Evolutionary conservation across 2,113 vertebrate species (phyloP), one percentile per base, ranked within the genome.

Genomic region (Sylvilagus bachmani): DNA sequence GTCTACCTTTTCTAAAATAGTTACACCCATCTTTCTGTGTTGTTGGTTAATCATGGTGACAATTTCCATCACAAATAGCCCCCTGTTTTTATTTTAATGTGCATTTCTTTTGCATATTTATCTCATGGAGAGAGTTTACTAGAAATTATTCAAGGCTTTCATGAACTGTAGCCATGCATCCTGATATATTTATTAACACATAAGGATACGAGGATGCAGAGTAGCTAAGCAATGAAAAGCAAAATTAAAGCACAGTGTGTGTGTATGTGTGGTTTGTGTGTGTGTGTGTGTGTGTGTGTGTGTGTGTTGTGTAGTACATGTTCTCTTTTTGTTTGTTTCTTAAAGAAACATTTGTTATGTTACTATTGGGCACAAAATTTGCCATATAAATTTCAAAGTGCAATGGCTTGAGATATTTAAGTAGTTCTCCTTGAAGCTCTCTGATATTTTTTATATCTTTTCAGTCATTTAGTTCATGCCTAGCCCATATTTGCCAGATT

Each of bases 371-470:
- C 16, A 86, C 33, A 90, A 86, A 83, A 83, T 77, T 29, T 83
- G 51, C 22, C 51, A 86, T 78, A 38, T 58, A 91, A 74, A 87
- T 91, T 62, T 94, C 55, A 62, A 80, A 93, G 67, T 93, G 36
- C 91, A 89, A 88, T 89, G 27, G 38, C 53, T 83, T 81, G 49
- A 94, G 49, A 33, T 75, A 71, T 49, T 79, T 58, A 85, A 78
- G 10, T 74, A 58, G 64, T 86, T 33, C 33, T 81, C 55, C 73
- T 93, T 91, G 84, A 71, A 78, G 69, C 64, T 77, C 10, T 36
- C 86, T 93, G 44, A 53, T 12, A 90, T 92, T 89, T 82, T 51
- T 27, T 90, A 21, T 12, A 44, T 71, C 77, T 84, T 51, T 95
- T 53, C 73, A 49, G 86, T 58, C 49, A 83, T 53, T 70, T 55